Evolutionary conservation across 2,113 vertebrate genomes (phyloP).

Genomic region (Bettongia penicillata): DNA sequence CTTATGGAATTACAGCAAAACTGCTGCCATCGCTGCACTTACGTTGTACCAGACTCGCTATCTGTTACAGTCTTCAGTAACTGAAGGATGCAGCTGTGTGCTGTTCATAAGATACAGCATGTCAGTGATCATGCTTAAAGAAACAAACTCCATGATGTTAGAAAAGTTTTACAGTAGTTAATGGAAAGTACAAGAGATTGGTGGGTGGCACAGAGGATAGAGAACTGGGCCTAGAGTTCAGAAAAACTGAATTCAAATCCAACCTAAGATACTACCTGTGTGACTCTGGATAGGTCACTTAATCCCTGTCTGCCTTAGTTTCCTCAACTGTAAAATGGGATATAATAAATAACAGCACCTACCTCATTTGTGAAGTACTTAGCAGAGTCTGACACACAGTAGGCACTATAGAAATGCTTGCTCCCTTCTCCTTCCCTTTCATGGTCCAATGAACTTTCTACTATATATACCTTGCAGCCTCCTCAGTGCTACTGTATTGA

Average conservation of each 20-base stretch:
- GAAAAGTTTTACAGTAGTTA: not conserved
- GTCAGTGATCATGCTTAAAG: not conserved
- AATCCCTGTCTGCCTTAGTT: not conserved
- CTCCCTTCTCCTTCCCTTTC: not conserved
- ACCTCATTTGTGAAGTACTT: not conserved
- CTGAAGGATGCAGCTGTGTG: not conserved
- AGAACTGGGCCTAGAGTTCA: not conserved
- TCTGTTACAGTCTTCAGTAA: not conserved
- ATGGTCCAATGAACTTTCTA: not conserved
- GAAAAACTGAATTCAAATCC: not conserved
- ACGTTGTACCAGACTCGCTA: not conserved
- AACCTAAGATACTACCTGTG: not conserved
- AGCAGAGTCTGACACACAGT: not conserved
- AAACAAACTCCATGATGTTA: not conserved
- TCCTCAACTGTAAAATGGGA: not conserved
- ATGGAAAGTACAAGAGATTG: not conserved
- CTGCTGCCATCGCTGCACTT: not conserved
- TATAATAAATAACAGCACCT: not conserved
- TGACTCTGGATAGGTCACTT: not conserved
- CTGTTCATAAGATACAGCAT: not conserved
- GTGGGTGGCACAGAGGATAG: not conserved
- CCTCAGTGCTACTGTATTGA: not conserved
- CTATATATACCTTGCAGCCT: not conserved
- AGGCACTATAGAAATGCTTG: not conserved
- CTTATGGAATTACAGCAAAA: not conserved